Evolutionary conservation across 2,888 invertebrate species (phyloP).

Genomic region (Cryptus viduatorius): DNA sequence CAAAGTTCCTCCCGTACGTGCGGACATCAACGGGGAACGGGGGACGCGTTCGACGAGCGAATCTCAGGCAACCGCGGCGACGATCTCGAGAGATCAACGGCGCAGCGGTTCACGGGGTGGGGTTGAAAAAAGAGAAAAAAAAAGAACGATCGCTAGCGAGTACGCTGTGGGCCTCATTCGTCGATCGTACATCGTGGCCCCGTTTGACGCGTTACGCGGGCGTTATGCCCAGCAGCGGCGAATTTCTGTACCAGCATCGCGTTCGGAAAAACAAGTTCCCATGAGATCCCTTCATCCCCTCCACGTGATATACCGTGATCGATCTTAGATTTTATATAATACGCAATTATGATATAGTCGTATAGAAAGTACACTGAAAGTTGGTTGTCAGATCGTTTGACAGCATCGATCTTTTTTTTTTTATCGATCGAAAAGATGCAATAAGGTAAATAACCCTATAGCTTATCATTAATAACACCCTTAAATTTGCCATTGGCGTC

Average conservation of each 20-base stretch:
- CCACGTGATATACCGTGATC: constrained; percentile 34
- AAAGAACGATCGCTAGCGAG: constrained; percentile 5
- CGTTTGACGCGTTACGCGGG: constrained; percentile 76
- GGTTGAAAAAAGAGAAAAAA: constrained; percentile 8
- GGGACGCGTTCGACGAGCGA: constrained; percentile 24
- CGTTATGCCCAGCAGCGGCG: constrained; percentile 51
- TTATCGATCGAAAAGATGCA: not conserved
- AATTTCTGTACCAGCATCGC: not conserved
- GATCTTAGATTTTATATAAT: constrained; percentile 58
- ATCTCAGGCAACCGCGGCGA: constrained; percentile 19
- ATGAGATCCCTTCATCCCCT: constrained; percentile 2
- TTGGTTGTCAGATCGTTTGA: constrained; percentile 16
- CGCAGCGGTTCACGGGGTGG: constrained; percentile 45
- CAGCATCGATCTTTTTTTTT: constrained; percentile 9
- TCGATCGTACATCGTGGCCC: constrained; percentile 70
- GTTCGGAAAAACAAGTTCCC: constrained; percentile 39
- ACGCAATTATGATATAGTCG: constrained; percentile 29
- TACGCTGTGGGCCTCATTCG: constrained; percentile 13
- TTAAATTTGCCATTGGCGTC: too few species aligned
- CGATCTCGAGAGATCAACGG: constrained; percentile 63
- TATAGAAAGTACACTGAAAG: constrained; percentile 51
- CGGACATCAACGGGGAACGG: constrained; percentile 48
- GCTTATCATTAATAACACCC: too few species aligned
- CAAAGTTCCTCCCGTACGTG: constrained; percentile 69
- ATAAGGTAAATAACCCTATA: not conserved